phyloP scores from a whole-genome alignment of 2,888 invertebrate species.

The Sacculina carcini region DNA sequence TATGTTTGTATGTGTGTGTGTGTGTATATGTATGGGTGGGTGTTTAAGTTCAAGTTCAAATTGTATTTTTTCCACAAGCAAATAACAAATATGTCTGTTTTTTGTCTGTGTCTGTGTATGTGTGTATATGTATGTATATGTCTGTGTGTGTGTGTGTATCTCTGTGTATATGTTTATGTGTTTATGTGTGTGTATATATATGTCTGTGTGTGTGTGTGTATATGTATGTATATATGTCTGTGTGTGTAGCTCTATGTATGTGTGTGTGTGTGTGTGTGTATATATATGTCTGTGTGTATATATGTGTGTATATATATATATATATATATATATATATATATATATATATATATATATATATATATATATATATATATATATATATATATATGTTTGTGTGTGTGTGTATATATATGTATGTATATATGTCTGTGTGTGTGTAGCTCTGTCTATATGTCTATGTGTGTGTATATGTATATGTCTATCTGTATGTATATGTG shows the following conservation, averaged over 20 bases:
- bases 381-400: not conserved
- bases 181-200: conserved; percentile 4
- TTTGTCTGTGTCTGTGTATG: too few relatives aligned
- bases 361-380: conserved; percentile 2
- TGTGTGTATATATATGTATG: not conserved
- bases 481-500: too few relatives aligned
- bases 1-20: too few relatives aligned
- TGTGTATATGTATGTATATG: too few relatives aligned
- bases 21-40: too few relatives aligned
- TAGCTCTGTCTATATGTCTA: not conserved
- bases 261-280: not conserved
- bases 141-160: too few relatives aligned
- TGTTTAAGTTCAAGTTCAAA: too few relatives aligned
- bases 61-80: too few relatives aligned
- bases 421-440: not conserved
- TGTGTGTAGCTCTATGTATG: not conserved
- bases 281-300: not conserved
- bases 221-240: not conserved
- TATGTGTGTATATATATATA: conserved; percentile 9
- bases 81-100: too few relatives aligned
- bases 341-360: conserved; percentile 4
- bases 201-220: conserved; percentile 4
- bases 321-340: conserved; percentile 9
- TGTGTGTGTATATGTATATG: not conserved
- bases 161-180: not conserved